A percentile compares a stretch with the other conserved stretches of the same genome.
These are phyloP conservation scores for Hypothenemus hampei DNA, from an alignment of 1,140 invertebrate species.

Conservation along the genomic window DNA sequence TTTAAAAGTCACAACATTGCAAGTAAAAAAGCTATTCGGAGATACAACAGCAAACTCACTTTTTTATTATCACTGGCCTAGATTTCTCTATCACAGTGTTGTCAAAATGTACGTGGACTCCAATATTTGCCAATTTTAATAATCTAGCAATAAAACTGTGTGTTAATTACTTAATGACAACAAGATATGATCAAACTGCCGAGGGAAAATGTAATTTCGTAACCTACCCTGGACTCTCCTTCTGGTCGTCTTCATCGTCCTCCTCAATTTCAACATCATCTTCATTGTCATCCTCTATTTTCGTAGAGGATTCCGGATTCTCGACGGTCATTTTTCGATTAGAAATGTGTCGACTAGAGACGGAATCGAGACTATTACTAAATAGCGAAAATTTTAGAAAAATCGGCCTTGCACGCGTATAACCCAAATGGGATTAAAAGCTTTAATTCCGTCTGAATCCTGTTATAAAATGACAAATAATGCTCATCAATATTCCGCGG, in stretches of 20 bases:
- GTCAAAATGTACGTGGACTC: conserved; percentile 21
- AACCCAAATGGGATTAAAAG: conserved; percentile 26
- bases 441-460: conserved; percentile 24
- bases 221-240: neutral
- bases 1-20: too few relatives aligned
- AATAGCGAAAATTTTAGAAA: conserved; percentile 6
- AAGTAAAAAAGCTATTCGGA: too few relatives aligned
- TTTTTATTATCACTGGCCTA: conserved; percentile 15
- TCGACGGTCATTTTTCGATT: neutral
- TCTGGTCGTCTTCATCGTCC: conserved; percentile 4
- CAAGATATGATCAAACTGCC: too few relatives aligned
- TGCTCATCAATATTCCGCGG: conserved; percentile 14
- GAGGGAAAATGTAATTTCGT: too few relatives aligned
- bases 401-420: conserved; percentile 18
- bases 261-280: neutral
- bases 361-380: neutral
- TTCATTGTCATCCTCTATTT: neutral
- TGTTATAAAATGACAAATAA: conserved; percentile 26
- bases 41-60: conserved; percentile 12
- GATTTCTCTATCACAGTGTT: conserved; percentile 16
- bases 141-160: conserved; percentile 19
- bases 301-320: neutral
- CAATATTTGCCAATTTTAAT: conserved; percentile 24
- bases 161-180: too few relatives aligned
- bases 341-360: neutral